A percentile compares a stretch with the other conserved stretches of the same genome.
Evolutionary conservation across 1,140 invertebrate species (phyloP).

Genomic region (Andrena cerasifolii): DNA sequence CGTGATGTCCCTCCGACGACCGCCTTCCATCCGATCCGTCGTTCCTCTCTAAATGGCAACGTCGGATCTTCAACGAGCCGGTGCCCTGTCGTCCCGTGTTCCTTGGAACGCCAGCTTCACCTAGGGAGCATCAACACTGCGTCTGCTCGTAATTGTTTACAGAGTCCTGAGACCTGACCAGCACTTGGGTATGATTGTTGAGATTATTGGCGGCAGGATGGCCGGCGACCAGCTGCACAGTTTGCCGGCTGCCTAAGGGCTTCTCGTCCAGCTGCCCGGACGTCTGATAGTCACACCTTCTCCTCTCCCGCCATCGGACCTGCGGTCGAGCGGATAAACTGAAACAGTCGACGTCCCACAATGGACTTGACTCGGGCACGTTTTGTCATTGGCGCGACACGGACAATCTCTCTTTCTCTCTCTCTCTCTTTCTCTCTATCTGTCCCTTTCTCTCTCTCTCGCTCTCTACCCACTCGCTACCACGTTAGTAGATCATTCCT

Average conservation of each 20-base stretch:
- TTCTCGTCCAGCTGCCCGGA: conserved; percentile 65
- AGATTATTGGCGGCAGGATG: conserved; percentile 38
- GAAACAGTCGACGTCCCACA: conserved; percentile 81
- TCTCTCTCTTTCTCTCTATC: not conserved
- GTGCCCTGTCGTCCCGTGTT: too few species aligned
- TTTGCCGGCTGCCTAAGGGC: conserved; percentile 18
- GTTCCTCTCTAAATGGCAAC: too few species aligned
- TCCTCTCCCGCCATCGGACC: conserved; percentile 83
- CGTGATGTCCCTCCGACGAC: too few species aligned
- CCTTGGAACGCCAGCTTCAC: too few species aligned
- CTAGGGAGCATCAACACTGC: conserved; percentile 67
- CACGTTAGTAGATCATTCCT: conserved; percentile 5
- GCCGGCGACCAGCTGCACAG: conserved; percentile 41
- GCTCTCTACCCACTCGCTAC: not conserved
- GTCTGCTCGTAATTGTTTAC: conserved; percentile 59
- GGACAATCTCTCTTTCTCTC: conserved; percentile 56
- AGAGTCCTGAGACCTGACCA: conserved; percentile 61
- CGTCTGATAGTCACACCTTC: conserved; percentile 84
- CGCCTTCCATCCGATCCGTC: too few species aligned
- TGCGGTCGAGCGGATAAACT: conserved; percentile 84
- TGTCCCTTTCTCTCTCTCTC: not conserved
- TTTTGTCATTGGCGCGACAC: conserved; percentile 76
- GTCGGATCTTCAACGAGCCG: too few species aligned
- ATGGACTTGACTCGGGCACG: conserved; percentile 77
- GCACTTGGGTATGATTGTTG: conserved; percentile 50